Base-by-base conservation (phyloP, 2,888 invertebrate genomes). In the Zygaena filipendulae region DNA sequence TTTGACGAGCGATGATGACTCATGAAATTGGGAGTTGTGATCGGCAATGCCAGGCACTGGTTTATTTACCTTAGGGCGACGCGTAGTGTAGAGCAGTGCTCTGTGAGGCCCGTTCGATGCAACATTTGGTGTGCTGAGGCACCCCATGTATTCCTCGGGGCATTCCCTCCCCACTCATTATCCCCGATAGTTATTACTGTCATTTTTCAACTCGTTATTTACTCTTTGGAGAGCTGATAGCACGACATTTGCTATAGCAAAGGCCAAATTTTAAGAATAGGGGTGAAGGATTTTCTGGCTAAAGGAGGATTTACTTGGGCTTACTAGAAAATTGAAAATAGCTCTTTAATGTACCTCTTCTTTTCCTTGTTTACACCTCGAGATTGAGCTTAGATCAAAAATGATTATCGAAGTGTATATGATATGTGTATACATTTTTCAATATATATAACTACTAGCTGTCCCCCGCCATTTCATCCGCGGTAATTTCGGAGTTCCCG, bases 121-220 rank as follows among this genome's bases (percentile, higher is more conserved):
- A 70, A 68, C 72, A 72, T 74, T 75, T 74, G 77, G 74, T 59
- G 55, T 45, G 43, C 52, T 42, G 43, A 45, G 50, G 52, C 50
- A 45, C 68, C 69, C 69, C 69, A 59, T 62, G 68, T 72, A 74
- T 71, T 69, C 77, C 77, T 68, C 42, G 38, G 77, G 77, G 77
- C 67, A 68, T 75, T 60, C 52, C 61, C 70, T 52, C 77, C 79
- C 79, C 60, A 68, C 66, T 75, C 79, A 77, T 77, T 77, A 77
- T 60, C 60, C 66, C 62, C 61, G 52, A 74, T 75, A 77, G 79
- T 77, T 77, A 79, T 79, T 75, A 68, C 79, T 68, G 75, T 72
- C 75, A 79, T 79, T 77, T 79, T 79, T 77, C 79, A 79, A 77
- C 77, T 79, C 72, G 75, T 77, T 79, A 77, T 77, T 79, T 77